Evolutionary conservation across 1,140 invertebrate genomes (phyloP).

Genomic region (Aphelinus atriplicis): DNA sequence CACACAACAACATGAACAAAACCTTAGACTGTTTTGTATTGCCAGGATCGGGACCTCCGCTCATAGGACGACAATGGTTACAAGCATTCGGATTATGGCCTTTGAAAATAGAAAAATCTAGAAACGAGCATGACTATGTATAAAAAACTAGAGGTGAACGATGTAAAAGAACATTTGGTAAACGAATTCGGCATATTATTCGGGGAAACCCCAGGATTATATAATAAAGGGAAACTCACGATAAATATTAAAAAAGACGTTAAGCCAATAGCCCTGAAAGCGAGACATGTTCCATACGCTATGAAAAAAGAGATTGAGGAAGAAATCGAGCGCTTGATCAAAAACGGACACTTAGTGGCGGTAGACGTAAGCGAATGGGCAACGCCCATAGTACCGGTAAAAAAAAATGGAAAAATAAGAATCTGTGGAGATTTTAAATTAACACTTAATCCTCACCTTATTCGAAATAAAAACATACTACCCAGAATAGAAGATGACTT

Average conservation of each 20-base stretch:
- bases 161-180: no score
- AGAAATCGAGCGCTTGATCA: constrained; percentile 40
- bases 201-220: no score
- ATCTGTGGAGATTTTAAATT: constrained; percentile 47
- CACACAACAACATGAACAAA: constrained; percentile 3
- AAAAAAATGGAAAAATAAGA: constrained; percentile 56
- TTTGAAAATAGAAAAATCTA: background rate
- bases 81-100: constrained; percentile 21
- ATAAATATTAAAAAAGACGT: background rate
- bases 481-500: background rate
- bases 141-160: background rate
- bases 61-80: constrained; percentile 43
- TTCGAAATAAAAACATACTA: background rate
- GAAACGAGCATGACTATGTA: background rate
- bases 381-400: constrained; percentile 59
- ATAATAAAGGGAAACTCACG: no score
- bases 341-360: constrained; percentile 27
- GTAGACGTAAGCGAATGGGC: constrained; percentile 54
- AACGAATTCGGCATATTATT: background rate
- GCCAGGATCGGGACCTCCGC: constrained; percentile 42
- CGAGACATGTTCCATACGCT: background rate
- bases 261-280: background rate
- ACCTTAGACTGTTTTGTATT: constrained; percentile 43
- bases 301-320: constrained; percentile 24
- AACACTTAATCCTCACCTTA: constrained; percentile 34